phyloP scores from a whole-genome alignment of 2,113 vertebrate genomes.

The Esox niger region DNA sequence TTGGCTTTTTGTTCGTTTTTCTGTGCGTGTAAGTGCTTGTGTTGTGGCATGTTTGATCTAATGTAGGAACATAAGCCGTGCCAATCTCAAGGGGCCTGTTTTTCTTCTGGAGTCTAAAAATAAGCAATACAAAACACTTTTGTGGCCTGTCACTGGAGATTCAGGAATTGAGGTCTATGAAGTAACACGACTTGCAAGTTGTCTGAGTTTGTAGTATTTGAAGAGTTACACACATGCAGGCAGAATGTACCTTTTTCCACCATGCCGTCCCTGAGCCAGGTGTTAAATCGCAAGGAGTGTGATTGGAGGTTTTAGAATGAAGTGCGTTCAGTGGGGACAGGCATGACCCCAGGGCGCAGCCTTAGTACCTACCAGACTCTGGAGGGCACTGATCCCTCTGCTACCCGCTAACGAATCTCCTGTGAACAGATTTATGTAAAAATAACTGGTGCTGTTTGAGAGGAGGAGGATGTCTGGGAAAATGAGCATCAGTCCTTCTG shows the following conservation, averaged over 20 bases:
- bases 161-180: neutral
- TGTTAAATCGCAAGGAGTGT: conserved; percentile 14
- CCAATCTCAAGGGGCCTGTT: conserved; percentile 14
- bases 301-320: conserved; percentile 20
- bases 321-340: no score
- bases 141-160: neutral
- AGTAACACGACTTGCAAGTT: neutral
- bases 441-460: no score
- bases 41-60: neutral
- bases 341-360: conserved; percentile 8
- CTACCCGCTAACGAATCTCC: no score
- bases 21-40: neutral
- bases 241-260: no score
- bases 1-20: conserved; percentile 3
- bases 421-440: no score
- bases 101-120: conserved; percentile 24
- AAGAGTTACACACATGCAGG: neutral
- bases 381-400: no score
- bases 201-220: neutral
- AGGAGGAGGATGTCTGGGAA: no score
- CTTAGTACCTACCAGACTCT: neutral
- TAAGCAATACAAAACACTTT: neutral
- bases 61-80: conserved; percentile 15
- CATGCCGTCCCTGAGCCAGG: conserved; percentile 12
- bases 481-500: no score